These are phyloP conservation scores for Drosophila subsilvestris DNA, from an alignment of 2,888 invertebrate genomes.

Conservation along the genomic window DNA sequence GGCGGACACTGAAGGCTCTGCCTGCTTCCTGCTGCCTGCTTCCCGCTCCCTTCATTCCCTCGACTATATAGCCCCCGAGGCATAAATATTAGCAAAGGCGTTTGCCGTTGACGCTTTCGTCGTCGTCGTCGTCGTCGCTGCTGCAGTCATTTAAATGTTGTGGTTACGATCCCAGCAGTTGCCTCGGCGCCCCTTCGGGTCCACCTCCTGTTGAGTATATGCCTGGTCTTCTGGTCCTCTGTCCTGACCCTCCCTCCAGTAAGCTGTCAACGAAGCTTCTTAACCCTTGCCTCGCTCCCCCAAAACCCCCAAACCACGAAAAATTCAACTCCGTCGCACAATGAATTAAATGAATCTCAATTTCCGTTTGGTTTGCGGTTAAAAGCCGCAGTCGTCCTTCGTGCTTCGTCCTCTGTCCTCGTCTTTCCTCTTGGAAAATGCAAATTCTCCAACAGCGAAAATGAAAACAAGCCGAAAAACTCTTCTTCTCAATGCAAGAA, in stretches of 20 bases:
- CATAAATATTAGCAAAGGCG: slow-evolving; percentile 76
- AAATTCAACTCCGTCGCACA: slow-evolving; percentile 49
- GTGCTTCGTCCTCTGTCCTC: slow-evolving; percentile 13
- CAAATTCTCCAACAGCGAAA: slow-evolving; percentile 65
- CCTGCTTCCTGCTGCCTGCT: not conserved
- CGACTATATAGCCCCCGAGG: slow-evolving; percentile 57
- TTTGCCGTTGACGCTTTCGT: slow-evolving; percentile 55
- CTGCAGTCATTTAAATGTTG: slow-evolving; percentile 73
- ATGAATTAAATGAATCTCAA: slow-evolving; percentile 81
- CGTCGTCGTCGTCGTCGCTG: slow-evolving; percentile 45
- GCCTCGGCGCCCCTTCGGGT: not conserved
- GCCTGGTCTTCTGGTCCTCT: not conserved
- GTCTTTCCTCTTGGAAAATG: slow-evolving; percentile 54
- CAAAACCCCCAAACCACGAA: not conserved
- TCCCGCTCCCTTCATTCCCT: slow-evolving; percentile 13
- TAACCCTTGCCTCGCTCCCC: slow-evolving; percentile 40
- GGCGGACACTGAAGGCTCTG: slow-evolving; percentile 20
- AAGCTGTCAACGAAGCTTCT: slow-evolving; percentile 43
- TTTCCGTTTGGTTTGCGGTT: slow-evolving; percentile 80
- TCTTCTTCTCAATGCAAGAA: slow-evolving; percentile 36
- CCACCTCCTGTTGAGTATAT: not conserved
- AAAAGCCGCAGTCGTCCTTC: slow-evolving; percentile 71
- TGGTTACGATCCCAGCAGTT: slow-evolving; percentile 13
- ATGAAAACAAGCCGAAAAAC: slow-evolving; percentile 71
- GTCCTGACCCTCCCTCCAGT: not conserved